Conservation (phyloP, 2,888 invertebrate species). For the Scaptomyza caliginosa region DNA sequence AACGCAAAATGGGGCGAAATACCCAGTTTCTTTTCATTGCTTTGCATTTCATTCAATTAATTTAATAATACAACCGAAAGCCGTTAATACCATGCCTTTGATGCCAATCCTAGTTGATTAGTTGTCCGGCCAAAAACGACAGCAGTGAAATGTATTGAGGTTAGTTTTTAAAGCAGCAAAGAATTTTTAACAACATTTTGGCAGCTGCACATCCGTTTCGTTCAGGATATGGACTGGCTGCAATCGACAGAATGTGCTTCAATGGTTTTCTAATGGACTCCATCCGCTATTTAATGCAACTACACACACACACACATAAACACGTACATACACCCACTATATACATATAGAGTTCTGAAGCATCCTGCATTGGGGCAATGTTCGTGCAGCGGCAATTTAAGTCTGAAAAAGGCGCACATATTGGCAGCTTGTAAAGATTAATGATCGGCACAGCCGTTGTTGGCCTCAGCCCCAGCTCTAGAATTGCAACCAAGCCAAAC, state of each 20-base stretch:
- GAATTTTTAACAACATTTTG: slow-evolving; percentile 53
- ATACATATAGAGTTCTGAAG: slow-evolving; percentile 14
- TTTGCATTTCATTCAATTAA: slow-evolving; percentile 46
- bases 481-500: neutral
- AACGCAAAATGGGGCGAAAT: slow-evolving; percentile 41
- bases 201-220: slow-evolving; percentile 63
- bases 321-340: neutral
- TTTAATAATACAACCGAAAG: slow-evolving; percentile 33
- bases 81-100: slow-evolving; percentile 38
- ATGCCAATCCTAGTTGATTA: slow-evolving; percentile 11
- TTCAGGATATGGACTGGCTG: slow-evolving; percentile 68
- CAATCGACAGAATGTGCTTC: slow-evolving; percentile 80
- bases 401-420: slow-evolving; percentile 75
- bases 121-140: neutral
- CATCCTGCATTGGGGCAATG: slow-evolving; percentile 34
- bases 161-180: slow-evolving; percentile 27
- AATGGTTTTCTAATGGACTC: slow-evolving; percentile 78
- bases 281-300: slow-evolving; percentile 76
- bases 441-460: slow-evolving; percentile 64
- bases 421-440: slow-evolving; percentile 79
- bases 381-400: slow-evolving; percentile 67
- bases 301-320: slow-evolving; percentile 19
- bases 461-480: slow-evolving; percentile 19
- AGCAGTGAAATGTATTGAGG: neutral
- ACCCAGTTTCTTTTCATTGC: slow-evolving; percentile 22